phyloP scores from a whole-genome alignment of 2,113 vertebrate species.

The Solea senegalensis region DNA sequence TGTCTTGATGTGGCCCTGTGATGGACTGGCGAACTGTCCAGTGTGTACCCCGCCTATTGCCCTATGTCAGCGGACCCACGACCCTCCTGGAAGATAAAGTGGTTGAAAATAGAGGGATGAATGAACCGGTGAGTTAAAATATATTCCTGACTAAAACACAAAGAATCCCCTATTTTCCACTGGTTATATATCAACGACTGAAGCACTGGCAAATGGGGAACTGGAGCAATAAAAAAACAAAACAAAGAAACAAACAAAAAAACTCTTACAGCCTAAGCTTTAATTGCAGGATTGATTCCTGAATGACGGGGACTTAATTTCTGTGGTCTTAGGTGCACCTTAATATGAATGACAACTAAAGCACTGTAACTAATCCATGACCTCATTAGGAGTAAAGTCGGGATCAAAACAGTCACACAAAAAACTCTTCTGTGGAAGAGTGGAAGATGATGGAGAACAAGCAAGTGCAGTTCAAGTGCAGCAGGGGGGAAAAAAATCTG shows the following conservation, averaged over 20 bases:
- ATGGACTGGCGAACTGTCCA: too few species aligned
- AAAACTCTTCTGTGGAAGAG: slow-evolving; percentile 3
- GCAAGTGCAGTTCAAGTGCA: slow-evolving; percentile 1
- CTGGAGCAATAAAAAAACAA: slow-evolving; percentile 32
- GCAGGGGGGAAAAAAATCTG: slow-evolving; percentile 3
- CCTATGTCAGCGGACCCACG: too few species aligned
- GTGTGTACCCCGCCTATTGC: too few species aligned
- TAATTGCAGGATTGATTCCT: slow-evolving; percentile 48
- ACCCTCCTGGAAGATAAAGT: too few species aligned
- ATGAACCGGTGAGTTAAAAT: too few species aligned
- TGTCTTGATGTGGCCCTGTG: too few species aligned
- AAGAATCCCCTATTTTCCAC: slow-evolving; percentile 4
- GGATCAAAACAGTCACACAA: slow-evolving; percentile 4
- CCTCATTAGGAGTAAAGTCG: slow-evolving; percentile 17
- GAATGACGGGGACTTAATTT: slow-evolving; percentile 27
- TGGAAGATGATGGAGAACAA: slow-evolving; percentile 18
- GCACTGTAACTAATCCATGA: slow-evolving; percentile 3
- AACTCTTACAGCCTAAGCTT: slow-evolving; percentile 30
- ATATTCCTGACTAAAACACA: slow-evolving; percentile 12
- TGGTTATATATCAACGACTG: slow-evolving; percentile 12
- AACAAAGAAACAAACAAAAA: not conserved
- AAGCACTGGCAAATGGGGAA: slow-evolving; percentile 27
- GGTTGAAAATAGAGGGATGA: too few species aligned
- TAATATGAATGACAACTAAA: slow-evolving; percentile 13
- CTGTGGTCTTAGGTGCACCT: not conserved